A percentile compares a stretch with the other conserved stretches of the same genome.
phyloP scores from a whole-genome alignment of 2,888 invertebrate species.

The Leuctra nigra region DNA sequence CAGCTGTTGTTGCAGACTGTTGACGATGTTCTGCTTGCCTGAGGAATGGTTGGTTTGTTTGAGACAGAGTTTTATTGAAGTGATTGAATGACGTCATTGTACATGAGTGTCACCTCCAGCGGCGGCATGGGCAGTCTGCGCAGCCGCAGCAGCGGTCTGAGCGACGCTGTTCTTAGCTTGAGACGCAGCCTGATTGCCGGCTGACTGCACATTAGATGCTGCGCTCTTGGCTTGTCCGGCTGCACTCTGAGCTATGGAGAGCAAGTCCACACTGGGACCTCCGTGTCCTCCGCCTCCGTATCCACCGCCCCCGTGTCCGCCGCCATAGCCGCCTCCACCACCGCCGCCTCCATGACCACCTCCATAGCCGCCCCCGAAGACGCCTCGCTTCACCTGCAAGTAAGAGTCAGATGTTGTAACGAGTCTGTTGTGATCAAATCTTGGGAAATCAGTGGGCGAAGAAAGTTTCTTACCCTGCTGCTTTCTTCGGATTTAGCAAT shows the following conservation, averaged over 20 bases:
- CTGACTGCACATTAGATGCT: neutral
- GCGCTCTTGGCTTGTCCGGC: conserved; percentile 5
- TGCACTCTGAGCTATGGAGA: neutral
- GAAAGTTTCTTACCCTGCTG: no score
- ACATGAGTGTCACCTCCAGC: no score
- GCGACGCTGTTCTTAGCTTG: conserved; percentile 3
- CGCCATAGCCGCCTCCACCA: neutral
- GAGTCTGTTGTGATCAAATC: no score
- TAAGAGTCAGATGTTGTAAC: no score
- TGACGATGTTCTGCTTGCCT: conserved; percentile 6
- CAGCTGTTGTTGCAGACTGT: conserved; percentile 6
- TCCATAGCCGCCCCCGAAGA: neutral
- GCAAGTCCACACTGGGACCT: neutral
- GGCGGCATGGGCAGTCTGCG: conserved; percentile 3
- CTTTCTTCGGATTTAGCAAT: no score
- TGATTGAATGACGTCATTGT: no score
- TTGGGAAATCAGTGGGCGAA: neutral
- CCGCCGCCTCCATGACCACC: neutral
- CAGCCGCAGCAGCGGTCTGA: neutral
- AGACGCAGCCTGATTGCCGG: neutral
- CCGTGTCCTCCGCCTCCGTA: neutral
- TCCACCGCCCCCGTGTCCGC: neutral
- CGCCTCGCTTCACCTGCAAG: conserved; percentile 4
- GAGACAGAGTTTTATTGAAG: no score
- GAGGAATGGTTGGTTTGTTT: no score